Evolutionary conservation across 2,888 invertebrate genomes (phyloP).

Genomic region (Eupsilia transversa): DNA sequence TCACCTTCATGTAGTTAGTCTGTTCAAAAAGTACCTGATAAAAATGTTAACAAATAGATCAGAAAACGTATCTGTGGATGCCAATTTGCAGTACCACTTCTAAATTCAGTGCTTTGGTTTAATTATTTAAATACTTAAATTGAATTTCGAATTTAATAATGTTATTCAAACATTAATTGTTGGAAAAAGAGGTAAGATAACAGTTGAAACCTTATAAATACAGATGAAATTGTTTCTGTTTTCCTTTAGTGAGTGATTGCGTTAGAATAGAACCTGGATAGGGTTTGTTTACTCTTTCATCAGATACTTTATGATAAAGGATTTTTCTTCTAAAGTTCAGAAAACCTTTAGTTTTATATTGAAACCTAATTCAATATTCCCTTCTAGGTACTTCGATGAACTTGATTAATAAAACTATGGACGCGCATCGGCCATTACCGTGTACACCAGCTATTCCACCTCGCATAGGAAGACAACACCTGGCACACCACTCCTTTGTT

Average conservation of each 20-base stretch:
- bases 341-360: neutral
- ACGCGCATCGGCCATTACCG: neutral
- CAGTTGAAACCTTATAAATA: neutral
- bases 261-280: neutral
- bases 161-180: neutral
- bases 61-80: neutral
- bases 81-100: neutral
- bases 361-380: neutral
- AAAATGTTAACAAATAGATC: neutral
- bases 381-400: neutral
- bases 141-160: neutral
- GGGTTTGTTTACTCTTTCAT: neutral
- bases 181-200: neutral
- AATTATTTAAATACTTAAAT: neutral
- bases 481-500: constrained; percentile 41
- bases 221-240: neutral
- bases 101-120: neutral
- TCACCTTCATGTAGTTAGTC: neutral
- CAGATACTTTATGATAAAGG: neutral
- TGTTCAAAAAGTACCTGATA: too few species aligned
- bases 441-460: neutral
- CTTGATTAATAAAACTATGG: neutral
- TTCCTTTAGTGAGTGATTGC: neutral
- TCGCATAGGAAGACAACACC: constrained; percentile 28
- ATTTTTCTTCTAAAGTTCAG: neutral